Percentiles rank a stretch among this genome's conserved stretches.
phyloP scores from a whole-genome alignment of 2,888 invertebrate species.

The Brachynemurus nebulosus region DNA sequence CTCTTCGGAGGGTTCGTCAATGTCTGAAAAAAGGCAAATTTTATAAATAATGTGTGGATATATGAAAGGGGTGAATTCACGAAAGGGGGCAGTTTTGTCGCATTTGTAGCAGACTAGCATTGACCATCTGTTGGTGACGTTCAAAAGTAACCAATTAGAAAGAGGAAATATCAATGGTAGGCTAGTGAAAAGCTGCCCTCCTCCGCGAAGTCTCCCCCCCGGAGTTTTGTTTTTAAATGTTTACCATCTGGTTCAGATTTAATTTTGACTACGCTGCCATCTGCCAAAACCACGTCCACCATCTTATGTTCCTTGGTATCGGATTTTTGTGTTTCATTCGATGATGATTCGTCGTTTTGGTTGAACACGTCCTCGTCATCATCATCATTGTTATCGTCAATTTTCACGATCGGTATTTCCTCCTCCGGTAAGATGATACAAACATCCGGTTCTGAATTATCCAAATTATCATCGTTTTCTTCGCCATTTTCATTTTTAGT shows the following conservation, averaged over 20 bases:
- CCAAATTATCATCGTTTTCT: constrained; percentile 15
- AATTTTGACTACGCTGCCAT: constrained; percentile 19
- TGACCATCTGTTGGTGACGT: too few relatives aligned
- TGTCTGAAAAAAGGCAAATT: constrained; percentile 19
- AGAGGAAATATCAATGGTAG: too few relatives aligned
- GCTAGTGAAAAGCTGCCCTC: too few relatives aligned
- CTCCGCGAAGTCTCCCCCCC: too few relatives aligned
- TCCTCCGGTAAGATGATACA: constrained; percentile 20
- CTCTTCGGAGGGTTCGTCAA: constrained; percentile 22
- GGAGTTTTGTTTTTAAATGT: too few relatives aligned
- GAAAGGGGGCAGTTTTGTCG: too few relatives aligned
- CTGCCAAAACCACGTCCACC: constrained; percentile 19
- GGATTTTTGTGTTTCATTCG: neutral
- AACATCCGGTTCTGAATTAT: constrained; percentile 11
- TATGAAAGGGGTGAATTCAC: too few relatives aligned
- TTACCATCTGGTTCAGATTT: constrained; percentile 53
- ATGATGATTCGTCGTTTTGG: constrained; percentile 36
- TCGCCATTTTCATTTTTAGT: constrained; percentile 25
- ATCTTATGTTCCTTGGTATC: constrained; percentile 12
- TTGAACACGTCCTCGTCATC: constrained; percentile 53
- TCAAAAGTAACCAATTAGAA: too few relatives aligned
- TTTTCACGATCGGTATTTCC: constrained; percentile 1
- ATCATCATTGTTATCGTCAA: constrained; percentile 19
- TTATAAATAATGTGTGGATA: too few relatives aligned
- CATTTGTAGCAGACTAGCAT: too few relatives aligned